These are phyloP conservation scores for Willowsia nigromaculata DNA, from an alignment of 2,888 invertebrate species.

Conservation along the genomic window DNA sequence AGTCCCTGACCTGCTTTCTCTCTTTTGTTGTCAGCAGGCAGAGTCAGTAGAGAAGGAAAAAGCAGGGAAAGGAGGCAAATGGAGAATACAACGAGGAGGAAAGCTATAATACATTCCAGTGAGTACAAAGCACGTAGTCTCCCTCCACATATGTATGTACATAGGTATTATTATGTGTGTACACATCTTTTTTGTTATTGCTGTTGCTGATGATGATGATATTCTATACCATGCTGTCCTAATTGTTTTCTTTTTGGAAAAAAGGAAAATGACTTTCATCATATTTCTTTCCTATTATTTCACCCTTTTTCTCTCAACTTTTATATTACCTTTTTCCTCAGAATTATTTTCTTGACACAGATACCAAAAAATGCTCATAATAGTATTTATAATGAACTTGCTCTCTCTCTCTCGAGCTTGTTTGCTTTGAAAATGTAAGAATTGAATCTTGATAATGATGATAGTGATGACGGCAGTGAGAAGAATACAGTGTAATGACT, in stretches of 20 bases:
- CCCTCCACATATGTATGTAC: background rate
- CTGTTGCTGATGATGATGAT: background rate
- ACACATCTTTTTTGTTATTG: background rate
- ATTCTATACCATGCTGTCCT: constrained; percentile 26
- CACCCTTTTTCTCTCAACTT: background rate
- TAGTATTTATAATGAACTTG: background rate
- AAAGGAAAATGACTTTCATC: background rate
- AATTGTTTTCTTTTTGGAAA: constrained; percentile 17
- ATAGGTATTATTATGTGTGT: background rate
- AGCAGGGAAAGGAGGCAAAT: background rate
- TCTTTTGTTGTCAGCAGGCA: constrained; percentile 23
- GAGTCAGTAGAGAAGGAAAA: background rate
- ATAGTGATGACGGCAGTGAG: background rate
- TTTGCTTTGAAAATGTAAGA: background rate
- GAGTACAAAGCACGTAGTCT: background rate
- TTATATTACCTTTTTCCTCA: background rate
- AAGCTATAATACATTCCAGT: background rate
- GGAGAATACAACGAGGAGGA: background rate
- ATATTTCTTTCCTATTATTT: background rate
- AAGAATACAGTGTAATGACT: background rate
- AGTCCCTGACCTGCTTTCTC: constrained; percentile 48
- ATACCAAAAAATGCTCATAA: background rate
- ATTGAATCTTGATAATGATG: background rate
- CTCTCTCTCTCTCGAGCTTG: too few relatives aligned
- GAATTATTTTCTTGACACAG: background rate